Base-by-base conservation (phyloP, 2,113 vertebrate genomes). In the Phalacrocorax brasilianus region DNA sequence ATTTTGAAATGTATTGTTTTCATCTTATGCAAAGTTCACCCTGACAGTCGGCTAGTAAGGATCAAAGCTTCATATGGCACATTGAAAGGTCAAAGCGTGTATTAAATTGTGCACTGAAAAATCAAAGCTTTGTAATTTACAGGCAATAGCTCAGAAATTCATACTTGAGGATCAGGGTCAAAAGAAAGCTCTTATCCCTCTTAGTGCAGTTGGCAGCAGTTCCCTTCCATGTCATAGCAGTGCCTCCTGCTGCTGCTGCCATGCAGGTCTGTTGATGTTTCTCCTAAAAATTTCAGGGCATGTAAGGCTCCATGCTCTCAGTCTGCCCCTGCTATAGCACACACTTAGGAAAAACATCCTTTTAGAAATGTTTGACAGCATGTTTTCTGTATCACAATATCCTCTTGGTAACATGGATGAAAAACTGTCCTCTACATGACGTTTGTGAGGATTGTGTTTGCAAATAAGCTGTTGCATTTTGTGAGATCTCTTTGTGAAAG, bases 101-200 rank as follows among this genome's bases (percentile, higher is more conserved):
- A 95, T 96, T 98, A 97, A 96, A 97, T 85, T 91, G 70, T 89
- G 77, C 71, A 84, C 85, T 44, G 74, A 68, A 73, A 98, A 96
- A 97, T 95, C 95, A 97, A 96, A 97, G 93, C 76, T 93, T 85
- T 93, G 82, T 83, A 97, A 93, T 97, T 94, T 95, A 86, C 91
- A 91, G 88, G 84, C 78, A 84, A 63, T 65, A 90, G 88, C 89
- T 94, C 66, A 83, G 75, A 91, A 93, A 95, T 91, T 93, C 83
- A 30, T 95, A 86, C 75, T 91, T 77, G 91, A 90, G 72, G 62
- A 96, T 45, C n/a, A 91, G 76, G 91, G 88, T 95, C 81, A 94
- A 78, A 94, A 81, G 81, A 85, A 95, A 93, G 35, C 84, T 91
- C 86, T 90, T 71, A 88, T 85, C 63, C 58, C 45, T 94, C 79